Base-by-base conservation (phyloP, 2,797 vertebrate species). In the Chelon auratus region DNA sequence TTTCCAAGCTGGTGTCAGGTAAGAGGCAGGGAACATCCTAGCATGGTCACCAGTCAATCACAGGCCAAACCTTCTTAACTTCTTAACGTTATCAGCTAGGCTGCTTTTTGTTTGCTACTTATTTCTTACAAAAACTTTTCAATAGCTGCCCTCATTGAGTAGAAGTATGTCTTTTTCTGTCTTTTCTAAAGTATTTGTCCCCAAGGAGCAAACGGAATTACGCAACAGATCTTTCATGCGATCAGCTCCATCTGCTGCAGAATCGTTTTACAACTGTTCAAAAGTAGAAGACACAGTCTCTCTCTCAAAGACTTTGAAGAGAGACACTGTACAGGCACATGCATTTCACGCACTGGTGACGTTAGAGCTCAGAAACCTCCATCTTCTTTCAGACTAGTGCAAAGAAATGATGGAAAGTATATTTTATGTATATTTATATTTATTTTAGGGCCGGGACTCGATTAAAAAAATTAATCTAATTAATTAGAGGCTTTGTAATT, bases 191-290 rank as follows among this genome's bases (percentile, higher is more conserved):
- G n/a, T 58, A 53, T 68, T 67, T 56, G 57, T 75, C 73, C 45
- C 45, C 13, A 15, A 65, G 56, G 61, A 61, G 52, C 30, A 69
- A 74, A 77, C 5, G 53, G 67, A 79, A 75, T 77, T 43, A 60
- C 47, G 36, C 47, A 77, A 47, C 53, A 48, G 33, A 18, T 48
- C 47, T 81, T 78, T 78, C 37, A 62, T 55, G 66, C 55, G 45
- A 72, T 70, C 56, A 37, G 40, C 24, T 74, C 51, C 62, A 68
- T 72, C 66, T 79, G 81, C 55, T 58, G 12, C 15, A 0, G 48
- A 64, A 56, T 53, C 24, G 18, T 75, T 70, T 78, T 59, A 68
- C 57, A 22, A 74, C 50, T 56, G 58, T 63, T 55, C 71, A 45
- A 72, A 59, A 70, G 64, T 47, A 15, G 26, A 51, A 40, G 26